Evolutionary conservation across 2,888 invertebrate species (phyloP).

Genomic region (Pardosa pseudoannulata): DNA sequence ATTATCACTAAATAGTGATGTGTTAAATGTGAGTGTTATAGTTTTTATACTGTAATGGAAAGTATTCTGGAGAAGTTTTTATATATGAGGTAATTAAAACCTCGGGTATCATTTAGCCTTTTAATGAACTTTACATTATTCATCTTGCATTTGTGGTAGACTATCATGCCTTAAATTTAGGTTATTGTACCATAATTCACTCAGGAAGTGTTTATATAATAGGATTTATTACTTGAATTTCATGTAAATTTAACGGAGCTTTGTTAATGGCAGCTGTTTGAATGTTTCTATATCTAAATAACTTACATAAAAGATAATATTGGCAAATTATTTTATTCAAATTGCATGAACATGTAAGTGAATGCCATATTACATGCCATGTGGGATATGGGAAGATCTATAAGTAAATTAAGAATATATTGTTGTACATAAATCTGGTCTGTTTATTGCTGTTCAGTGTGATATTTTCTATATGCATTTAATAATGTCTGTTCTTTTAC

Average conservation of each 20-base stretch:
- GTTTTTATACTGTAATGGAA: slow-evolving; percentile 1
- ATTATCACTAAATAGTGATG: background rate
- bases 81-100: background rate
- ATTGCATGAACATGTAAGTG: background rate
- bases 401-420: background rate
- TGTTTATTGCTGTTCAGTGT: no score
- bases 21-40: background rate
- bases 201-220: background rate
- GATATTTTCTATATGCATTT: no score
- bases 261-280: background rate
- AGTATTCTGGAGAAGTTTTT: background rate
- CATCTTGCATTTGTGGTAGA: background rate
- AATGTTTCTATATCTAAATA: background rate
- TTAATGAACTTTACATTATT: background rate
- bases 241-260: background rate
- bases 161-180: background rate
- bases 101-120: background rate
- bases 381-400: no score
- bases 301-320: no score
- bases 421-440: background rate
- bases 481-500: no score
- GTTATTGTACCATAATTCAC: background rate
- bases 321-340: background rate
- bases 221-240: background rate
- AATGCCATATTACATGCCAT: background rate